phyloP scores from a whole-genome alignment of 1,140 invertebrate species.

The Asbolus verrucosus region DNA sequence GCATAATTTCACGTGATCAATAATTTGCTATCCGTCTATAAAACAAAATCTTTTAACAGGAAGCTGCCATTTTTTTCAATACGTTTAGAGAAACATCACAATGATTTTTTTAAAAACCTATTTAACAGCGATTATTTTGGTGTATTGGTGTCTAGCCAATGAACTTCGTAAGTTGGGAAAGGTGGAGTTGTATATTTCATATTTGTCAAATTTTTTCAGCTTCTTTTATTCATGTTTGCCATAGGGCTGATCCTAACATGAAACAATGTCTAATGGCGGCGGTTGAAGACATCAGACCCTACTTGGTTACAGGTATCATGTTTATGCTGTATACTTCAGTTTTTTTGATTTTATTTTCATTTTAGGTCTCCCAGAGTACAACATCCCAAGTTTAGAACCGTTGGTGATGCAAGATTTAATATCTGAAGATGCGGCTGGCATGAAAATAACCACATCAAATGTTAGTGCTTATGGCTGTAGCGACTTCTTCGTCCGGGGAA shows the following conservation, averaged over 20 bases:
- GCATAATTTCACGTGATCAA: slow-evolving; percentile 24
- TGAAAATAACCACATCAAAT: slow-evolving; percentile 70
- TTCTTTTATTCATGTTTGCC: slow-evolving; percentile 73
- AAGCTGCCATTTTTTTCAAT: slow-evolving; percentile 16
- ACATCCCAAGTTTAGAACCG: slow-evolving; percentile 73
- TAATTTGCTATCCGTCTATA: slow-evolving; percentile 25
- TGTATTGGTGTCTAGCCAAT: not conserved
- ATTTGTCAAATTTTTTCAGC: slow-evolving; percentile 68
- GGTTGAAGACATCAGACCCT: slow-evolving; percentile 67
- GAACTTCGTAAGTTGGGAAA: slow-evolving; percentile 45
- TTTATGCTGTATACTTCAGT: slow-evolving; percentile 3
- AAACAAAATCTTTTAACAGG: slow-evolving; percentile 20
- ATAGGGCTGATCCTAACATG: slow-evolving; percentile 69
- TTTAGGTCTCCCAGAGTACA: slow-evolving; percentile 69
- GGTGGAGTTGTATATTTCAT: no score
- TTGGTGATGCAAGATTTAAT: slow-evolving; percentile 72
- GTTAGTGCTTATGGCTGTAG: slow-evolving; percentile 72
- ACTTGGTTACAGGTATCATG: slow-evolving; percentile 65
- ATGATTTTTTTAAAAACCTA: no score
- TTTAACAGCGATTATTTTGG: not conserved
- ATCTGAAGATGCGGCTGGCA: slow-evolving; percentile 66
- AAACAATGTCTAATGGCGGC: slow-evolving; percentile 69
- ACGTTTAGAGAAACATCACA: not conserved
- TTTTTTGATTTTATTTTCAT: slow-evolving; percentile 34
- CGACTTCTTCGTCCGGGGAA: slow-evolving; percentile 69